phyloP scores from a whole-genome alignment of 2,113 vertebrate species.

The Hippocampus zosterae region DNA sequence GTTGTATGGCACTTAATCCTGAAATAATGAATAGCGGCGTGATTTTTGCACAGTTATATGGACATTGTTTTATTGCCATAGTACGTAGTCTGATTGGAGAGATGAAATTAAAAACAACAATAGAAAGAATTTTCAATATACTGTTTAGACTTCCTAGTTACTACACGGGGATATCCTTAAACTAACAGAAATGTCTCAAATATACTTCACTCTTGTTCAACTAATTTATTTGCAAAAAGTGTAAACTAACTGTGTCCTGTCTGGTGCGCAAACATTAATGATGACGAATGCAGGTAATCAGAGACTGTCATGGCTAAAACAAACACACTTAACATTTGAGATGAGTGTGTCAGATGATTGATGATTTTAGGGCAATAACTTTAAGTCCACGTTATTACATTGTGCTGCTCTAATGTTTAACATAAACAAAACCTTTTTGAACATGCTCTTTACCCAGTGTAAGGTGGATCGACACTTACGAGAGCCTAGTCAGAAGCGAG shows the following conservation, averaged over 20 bases:
- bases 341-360: neutral
- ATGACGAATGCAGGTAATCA: no score
- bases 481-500: slow-evolving; percentile 34
- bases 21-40: neutral
- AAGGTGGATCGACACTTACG: slow-evolving; percentile 48
- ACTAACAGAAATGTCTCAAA: neutral
- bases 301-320: no score
- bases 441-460: slow-evolving; percentile 33
- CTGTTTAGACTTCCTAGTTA: neutral
- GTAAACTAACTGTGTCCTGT: no score
- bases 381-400: neutral
- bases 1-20: slow-evolving; percentile 2
- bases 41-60: neutral
- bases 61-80: neutral
- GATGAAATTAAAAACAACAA: neutral
- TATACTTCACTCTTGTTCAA: neutral
- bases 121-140: neutral
- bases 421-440: neutral
- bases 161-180: neutral
- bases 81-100: neutral
- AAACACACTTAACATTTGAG: no score
- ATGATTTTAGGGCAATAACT: neutral
- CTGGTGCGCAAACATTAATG: no score
- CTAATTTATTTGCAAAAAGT: neutral
- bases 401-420: neutral